Base-by-base conservation (phyloP, 2,797 vertebrate genomes). In the Thunnus albacares region DNA sequence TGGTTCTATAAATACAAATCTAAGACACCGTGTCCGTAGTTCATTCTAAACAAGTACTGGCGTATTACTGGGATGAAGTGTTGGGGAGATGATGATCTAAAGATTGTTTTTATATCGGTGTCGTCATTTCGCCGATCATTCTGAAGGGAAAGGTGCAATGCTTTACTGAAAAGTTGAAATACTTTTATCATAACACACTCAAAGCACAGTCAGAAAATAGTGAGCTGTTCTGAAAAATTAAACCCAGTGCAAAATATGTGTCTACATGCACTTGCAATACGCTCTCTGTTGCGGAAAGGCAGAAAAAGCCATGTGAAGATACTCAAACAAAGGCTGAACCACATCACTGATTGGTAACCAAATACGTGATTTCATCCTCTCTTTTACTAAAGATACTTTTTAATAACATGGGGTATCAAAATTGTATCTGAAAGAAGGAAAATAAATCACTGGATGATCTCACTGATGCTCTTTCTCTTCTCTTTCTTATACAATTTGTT, bases 41-140 rank as follows among this genome's bases (percentile, higher is more conserved):
- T 86, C 41, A 84, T 79, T 88, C 10, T 83, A 71, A 58, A 12
- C 62, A 62, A 51, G 28, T 24, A 69, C 56, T 49, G 59, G 26
- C 69, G 60, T 74, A 62, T 77, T 72, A 75, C 51, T 75, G 22
- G 33, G 49, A 71, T 59, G 55, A 73, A 57, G 58, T 61, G 61
- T 62, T 83, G 61, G 55, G n/a, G 14, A 33, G 74, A 73, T 35
- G 71, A 81, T 73, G 72, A 65, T 80, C 56, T 82, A 61, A 76
- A 45, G 75, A 67, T 41, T 66, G 64, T 80, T 87, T 80, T 72
- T 62, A 47, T 64, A 79, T 78, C 70, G 61, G 38, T 86, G 75
- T 87, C 80, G 81, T 88, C 84, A 85, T 90, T 59, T 59, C 47
- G 22, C 74, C 76, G 68, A 69, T 87, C 71, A 82, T 64, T 80